These are phyloP conservation scores for Toxotes lorentzi DNA, from an alignment of 2,797 vertebrate genomes.

Conservation along the genomic window DNA sequence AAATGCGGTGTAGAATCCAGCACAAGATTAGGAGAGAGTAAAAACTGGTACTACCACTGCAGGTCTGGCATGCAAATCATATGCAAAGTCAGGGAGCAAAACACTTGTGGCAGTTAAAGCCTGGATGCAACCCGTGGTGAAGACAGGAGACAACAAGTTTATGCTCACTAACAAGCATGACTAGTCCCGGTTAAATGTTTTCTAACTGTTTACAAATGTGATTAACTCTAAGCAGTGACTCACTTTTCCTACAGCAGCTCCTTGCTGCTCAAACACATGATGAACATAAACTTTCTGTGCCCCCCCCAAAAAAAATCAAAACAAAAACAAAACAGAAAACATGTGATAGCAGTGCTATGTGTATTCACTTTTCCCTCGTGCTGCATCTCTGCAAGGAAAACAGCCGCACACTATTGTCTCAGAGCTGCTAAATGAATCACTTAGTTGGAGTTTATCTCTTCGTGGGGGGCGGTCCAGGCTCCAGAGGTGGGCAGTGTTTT, in stretches of 20 bases:
- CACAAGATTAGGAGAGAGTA: constrained; percentile 27
- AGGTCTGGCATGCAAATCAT: constrained; percentile 79
- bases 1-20: constrained; percentile 22
- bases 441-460: constrained; percentile 50
- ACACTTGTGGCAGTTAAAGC: constrained; percentile 70
- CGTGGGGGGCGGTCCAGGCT: constrained; percentile 42
- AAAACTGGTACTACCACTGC: constrained; percentile 64
- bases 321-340: too few species aligned
- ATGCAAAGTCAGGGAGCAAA: constrained; percentile 80
- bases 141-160: constrained; percentile 58
- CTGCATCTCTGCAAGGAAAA: constrained; percentile 40
- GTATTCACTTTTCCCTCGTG: constrained; percentile 33
- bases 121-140: constrained; percentile 40
- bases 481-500: constrained; percentile 63
- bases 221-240: constrained; percentile 55
- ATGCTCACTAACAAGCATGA: constrained; percentile 38
- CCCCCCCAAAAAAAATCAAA: too few species aligned
- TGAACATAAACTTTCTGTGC: constrained; percentile 29
- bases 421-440: constrained; percentile 55
- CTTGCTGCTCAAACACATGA: constrained; percentile 52
- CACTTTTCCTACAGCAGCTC: constrained; percentile 44
- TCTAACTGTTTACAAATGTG: constrained; percentile 58
- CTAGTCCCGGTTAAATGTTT: constrained; percentile 53
- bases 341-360: constrained; percentile 46
- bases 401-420: constrained; percentile 13